Percentiles rank a stretch among this genome's conserved stretches.
These are phyloP conservation scores for Pristionchus pacificus DNA, from an alignment of 1,140 invertebrate species.

Conservation along the genomic window DNA sequence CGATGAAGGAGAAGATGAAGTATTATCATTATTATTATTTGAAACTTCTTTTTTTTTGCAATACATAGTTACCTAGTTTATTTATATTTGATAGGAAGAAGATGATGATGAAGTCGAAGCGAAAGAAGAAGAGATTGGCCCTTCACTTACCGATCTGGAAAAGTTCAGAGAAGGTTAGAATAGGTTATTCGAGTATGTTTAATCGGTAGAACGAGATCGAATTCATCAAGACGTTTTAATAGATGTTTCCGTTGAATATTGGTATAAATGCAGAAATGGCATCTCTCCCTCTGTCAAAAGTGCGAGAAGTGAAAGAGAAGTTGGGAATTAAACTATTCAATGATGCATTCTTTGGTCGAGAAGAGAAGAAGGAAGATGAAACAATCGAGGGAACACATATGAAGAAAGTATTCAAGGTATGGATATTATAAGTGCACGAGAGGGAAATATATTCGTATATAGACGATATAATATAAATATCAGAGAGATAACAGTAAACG, in stretches of 20 bases:
- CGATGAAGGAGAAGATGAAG: too few relatives aligned
- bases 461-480: not conserved
- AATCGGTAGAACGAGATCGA: not conserved
- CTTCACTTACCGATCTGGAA: not conserved
- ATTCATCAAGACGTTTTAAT: not conserved
- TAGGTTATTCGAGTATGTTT: too few relatives aligned
- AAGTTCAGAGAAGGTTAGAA: slow-evolving; percentile 5
- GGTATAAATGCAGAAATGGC: slow-evolving; percentile 10
- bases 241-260: not conserved
- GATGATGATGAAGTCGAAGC: not conserved
- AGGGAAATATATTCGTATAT: too few relatives aligned
- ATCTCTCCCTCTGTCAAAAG: slow-evolving; percentile 13
- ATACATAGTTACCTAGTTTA: too few relatives aligned
- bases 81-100: too few relatives aligned
- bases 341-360: slow-evolving; percentile 15
- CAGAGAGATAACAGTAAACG: slow-evolving; percentile 3
- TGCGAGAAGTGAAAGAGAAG: slow-evolving; percentile 23
- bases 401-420: slow-evolving; percentile 3
- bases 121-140: slow-evolving; percentile 3
- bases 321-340: slow-evolving; percentile 27
- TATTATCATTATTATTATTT: too few relatives aligned
- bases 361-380: slow-evolving; percentile 2
- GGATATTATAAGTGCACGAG: not conserved
- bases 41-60: too few relatives aligned
- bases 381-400: not conserved